These are phyloP conservation scores for Trematomus bernacchii DNA, from an alignment of 2,797 vertebrate species.

Conservation along the genomic window DNA sequence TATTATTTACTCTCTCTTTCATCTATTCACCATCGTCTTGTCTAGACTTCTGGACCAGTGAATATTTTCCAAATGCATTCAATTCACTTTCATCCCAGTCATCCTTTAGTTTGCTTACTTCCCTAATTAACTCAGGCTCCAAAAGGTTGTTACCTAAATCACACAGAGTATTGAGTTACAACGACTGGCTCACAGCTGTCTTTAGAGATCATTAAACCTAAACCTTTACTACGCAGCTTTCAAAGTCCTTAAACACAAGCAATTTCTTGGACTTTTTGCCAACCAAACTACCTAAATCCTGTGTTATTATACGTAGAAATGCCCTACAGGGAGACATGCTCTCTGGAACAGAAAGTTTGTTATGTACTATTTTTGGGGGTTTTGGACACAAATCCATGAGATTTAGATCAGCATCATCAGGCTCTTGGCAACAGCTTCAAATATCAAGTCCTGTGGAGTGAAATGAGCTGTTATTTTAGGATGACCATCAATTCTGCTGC, in stretches of 20 bases:
- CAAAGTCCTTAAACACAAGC: conserved; percentile 55
- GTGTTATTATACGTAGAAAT: conserved; percentile 23
- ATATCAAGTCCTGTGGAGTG: conserved; percentile 33
- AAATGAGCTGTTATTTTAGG: conserved; percentile 52
- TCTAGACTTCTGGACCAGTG: conserved; percentile 51
- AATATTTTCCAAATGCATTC: conserved; percentile 47
- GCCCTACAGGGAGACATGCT: conserved; percentile 2
- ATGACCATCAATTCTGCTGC: conserved; percentile 58
- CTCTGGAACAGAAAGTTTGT: conserved; percentile 16
- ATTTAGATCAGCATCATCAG: conserved; percentile 22
- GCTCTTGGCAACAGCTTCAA: conserved; percentile 27
- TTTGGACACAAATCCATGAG: conserved; percentile 31
- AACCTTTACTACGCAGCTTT: conserved; percentile 46
- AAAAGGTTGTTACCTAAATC: conserved; percentile 52
- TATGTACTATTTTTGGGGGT: conserved; percentile 22
- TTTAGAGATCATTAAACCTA: conserved; percentile 50
- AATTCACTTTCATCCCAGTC: conserved; percentile 58
- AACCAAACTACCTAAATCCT: conserved; percentile 41
- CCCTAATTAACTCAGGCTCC: conserved; percentile 43
- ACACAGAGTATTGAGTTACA: conserved; percentile 52
- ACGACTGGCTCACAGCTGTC: conserved; percentile 36
- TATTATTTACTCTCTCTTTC: conserved; percentile 45
- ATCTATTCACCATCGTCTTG: conserved; percentile 41
- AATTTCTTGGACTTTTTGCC: conserved; percentile 31
- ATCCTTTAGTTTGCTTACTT: conserved; percentile 53